These are phyloP conservation scores for Philantomba maxwellii DNA, from an alignment of 2,113 vertebrate genomes.

Conservation along the genomic window DNA sequence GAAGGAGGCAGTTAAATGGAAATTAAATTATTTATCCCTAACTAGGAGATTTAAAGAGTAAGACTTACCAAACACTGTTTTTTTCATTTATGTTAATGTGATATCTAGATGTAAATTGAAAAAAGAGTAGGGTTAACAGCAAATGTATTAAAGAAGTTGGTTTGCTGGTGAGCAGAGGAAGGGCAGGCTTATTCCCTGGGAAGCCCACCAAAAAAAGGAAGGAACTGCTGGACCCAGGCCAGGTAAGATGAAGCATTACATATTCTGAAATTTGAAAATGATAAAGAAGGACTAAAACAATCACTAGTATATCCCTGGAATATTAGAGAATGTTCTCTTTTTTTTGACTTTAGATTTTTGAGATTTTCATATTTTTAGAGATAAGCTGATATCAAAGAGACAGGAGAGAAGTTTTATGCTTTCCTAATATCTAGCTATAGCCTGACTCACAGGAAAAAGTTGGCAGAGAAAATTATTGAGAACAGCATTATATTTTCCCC, in stretches of 20 bases:
- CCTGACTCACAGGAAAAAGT: background rate
- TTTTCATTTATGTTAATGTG: background rate
- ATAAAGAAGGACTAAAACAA: background rate
- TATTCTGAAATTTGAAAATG: background rate
- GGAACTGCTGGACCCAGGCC: background rate
- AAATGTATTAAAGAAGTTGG: background rate
- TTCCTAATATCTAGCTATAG: background rate
- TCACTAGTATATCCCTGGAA: background rate
- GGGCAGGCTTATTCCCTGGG: background rate
- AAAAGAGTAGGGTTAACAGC: background rate
- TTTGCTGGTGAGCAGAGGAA: background rate
- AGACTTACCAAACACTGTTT: background rate
- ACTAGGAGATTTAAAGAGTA: background rate
- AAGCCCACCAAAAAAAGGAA: background rate
- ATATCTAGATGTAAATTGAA: background rate
- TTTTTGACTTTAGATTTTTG: background rate
- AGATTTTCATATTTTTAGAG: background rate
- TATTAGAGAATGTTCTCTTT: background rate
- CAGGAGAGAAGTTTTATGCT: background rate
- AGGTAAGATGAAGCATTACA: background rate
- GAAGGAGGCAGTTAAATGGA: background rate
- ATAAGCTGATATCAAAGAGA: background rate
- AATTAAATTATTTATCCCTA: constrained; percentile 7
- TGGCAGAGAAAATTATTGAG: background rate
- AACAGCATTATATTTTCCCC: background rate